Evolutionary conservation across 2,113 vertebrate species (phyloP).

Genomic region (Pachyramphus minor): DNA sequence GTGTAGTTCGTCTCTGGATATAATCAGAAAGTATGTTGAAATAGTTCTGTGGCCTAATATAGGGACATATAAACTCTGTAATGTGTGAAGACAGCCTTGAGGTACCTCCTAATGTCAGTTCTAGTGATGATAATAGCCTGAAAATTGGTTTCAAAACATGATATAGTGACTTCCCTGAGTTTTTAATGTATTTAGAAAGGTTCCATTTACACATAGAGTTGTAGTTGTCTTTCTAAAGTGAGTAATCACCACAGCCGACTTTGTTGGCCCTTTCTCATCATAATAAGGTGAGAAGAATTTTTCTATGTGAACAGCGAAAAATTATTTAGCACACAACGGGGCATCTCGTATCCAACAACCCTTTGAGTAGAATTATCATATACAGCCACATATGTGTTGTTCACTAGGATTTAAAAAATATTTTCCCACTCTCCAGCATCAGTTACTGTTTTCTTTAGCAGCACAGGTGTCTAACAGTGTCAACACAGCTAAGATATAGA

Average conservation of each 20-base stretch:
- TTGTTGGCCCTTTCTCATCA: background rate
- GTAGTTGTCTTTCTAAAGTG: background rate
- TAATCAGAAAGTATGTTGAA: background rate
- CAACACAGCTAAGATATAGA: background rate
- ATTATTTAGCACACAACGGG: background rate
- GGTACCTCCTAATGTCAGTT: background rate
- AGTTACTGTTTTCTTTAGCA: constrained; percentile 35
- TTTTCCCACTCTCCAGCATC: constrained; percentile 30
- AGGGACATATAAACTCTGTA: background rate
- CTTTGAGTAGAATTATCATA: background rate
- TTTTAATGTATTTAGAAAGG: background rate
- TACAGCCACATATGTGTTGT: background rate
- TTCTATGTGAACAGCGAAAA: background rate
- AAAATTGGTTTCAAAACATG: background rate
- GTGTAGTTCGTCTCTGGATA: background rate
- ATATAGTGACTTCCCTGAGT: background rate
- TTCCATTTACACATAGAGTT: background rate
- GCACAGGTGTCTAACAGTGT: constrained; percentile 29
- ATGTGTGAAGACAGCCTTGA: background rate
- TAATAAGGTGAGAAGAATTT: constrained; percentile 2
- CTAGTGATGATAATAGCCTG: background rate
- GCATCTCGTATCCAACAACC: background rate
- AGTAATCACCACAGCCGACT: background rate
- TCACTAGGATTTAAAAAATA: background rate
- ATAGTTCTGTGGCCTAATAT: background rate